Conservation (phyloP, 1,140 invertebrate species). For the Microplitis demolitor region DNA sequence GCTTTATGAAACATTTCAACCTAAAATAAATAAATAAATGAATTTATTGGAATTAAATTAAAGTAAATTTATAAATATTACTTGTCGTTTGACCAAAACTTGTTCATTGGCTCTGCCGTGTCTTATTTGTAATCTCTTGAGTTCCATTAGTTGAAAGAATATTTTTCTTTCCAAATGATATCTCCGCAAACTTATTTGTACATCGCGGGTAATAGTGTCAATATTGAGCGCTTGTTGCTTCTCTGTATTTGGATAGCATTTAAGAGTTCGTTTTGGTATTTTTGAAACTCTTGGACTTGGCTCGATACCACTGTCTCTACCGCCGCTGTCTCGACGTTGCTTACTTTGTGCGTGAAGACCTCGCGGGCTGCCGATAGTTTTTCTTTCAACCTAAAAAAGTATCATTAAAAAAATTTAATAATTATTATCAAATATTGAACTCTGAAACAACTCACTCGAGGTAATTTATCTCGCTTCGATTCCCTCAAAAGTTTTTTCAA, state of each 20-base stretch:
- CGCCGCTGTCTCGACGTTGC: constrained; percentile 53
- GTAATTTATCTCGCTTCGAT: constrained; percentile 41
- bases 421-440: not conserved
- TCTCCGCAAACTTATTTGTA: constrained; percentile 60
- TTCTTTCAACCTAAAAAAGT: constrained; percentile 4
- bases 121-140: constrained; percentile 91
- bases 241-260: constrained; percentile 51
- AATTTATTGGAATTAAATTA: not conserved
- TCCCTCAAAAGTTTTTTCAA: constrained; percentile 30
- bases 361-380: constrained; percentile 25
- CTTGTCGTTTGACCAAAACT: constrained; percentile 83
- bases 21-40: constrained; percentile 33
- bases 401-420: not conserved
- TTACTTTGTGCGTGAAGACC: constrained; percentile 34
- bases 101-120: constrained; percentile 87
- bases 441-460: constrained; percentile 42
- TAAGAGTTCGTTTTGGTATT: constrained; percentile 51
- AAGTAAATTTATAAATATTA: constrained; percentile 33
- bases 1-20: constrained; percentile 59
- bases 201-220: constrained; percentile 56
- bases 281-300: constrained; percentile 58
- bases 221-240: constrained; percentile 52
- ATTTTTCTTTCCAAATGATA: constrained; percentile 92
- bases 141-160: constrained; percentile 90
- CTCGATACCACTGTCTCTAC: constrained; percentile 58